phyloP scores from a whole-genome alignment of 2,888 invertebrate species.

The Erynnis tages region DNA sequence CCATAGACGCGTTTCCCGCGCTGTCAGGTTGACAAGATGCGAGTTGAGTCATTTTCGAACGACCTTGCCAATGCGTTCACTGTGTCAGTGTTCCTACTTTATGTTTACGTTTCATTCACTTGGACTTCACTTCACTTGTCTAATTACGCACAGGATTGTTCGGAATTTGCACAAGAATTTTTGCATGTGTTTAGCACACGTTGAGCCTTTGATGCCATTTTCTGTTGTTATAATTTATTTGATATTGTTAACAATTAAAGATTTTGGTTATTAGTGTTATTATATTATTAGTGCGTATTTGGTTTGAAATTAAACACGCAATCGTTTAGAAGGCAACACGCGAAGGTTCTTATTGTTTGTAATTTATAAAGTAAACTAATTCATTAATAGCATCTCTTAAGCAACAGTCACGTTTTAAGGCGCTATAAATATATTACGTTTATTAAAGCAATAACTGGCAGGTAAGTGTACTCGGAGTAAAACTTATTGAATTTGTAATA shows the following conservation, averaged over 20 bases:
- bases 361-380: constrained; percentile 28
- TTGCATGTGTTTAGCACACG: constrained; percentile 23
- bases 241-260: not conserved
- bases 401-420: constrained; percentile 1
- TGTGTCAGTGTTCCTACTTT: constrained; percentile 42
- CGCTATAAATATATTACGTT: too few relatives aligned
- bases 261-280: constrained; percentile 15
- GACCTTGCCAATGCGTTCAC: constrained; percentile 44
- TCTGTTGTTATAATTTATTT: not conserved
- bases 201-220: not conserved
- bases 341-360: constrained; percentile 28
- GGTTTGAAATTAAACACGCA: constrained; percentile 25
- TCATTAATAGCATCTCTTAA: constrained; percentile 21
- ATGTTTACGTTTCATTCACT: constrained; percentile 31
- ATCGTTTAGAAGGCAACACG: constrained; percentile 19
- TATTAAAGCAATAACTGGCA: too few relatives aligned
- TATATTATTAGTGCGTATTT: constrained; percentile 22
- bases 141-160: constrained; percentile 23
- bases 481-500: too few relatives aligned
- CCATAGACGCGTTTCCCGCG: constrained; percentile 22
- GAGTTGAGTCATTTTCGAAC: constrained; percentile 51
- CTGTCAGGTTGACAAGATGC: constrained; percentile 33
- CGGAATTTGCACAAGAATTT: constrained; percentile 26
- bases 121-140: constrained; percentile 44
- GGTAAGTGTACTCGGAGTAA: too few relatives aligned